Base-by-base conservation (phyloP, 2,888 invertebrate species). In the Ophion slaviceki region DNA sequence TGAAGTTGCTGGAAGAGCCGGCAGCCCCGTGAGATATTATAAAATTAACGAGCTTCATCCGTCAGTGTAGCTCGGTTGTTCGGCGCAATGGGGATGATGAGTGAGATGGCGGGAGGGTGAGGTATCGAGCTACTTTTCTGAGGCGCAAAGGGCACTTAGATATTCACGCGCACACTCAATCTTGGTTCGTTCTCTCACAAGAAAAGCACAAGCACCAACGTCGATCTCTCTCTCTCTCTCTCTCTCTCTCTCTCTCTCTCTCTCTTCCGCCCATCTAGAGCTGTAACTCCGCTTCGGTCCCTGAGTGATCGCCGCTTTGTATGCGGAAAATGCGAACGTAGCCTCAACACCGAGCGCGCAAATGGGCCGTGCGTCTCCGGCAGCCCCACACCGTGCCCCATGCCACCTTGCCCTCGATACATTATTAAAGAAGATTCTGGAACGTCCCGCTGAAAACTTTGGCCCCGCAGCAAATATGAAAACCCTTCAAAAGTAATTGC, bases 41-140 rank as follows among this genome's bases (percentile, higher is more conserved):
- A 89, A 90, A 92, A 92, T 91, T 92, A 92, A 92, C 90, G 92
- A 91, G 90, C 88, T 84, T 86, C 90, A 92, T 92, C 91, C 89
- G 90, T 92, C 92, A 91, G 88, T 86, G 77, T 71, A 64, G 64
- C 32, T 32, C 53, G 80, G 62, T 20, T 61, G 70, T 61, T 62
- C 47, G 64, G 67, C 20, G 59, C 62, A 59, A 32, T 45, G 36
- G 53, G 59, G 45, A 28, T 62, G 67, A 61, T 71, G 68, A 74
- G 36, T 61, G 59, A 14, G 82, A 74, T 45, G 62, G 83, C 72
- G 85, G 87, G 91, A 91, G 90, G 89, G 87, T 88, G 72, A 86
- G 14, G 86, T 88, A 90, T 91, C 90, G 89, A 90, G 85, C 87
- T 77, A 86, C 74, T 86, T 75, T 76, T 77, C 77, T 59, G 75